Evolutionary conservation across 2,888 invertebrate genomes (phyloP).

Genomic region (Drepanosiphum platanoidis): DNA sequence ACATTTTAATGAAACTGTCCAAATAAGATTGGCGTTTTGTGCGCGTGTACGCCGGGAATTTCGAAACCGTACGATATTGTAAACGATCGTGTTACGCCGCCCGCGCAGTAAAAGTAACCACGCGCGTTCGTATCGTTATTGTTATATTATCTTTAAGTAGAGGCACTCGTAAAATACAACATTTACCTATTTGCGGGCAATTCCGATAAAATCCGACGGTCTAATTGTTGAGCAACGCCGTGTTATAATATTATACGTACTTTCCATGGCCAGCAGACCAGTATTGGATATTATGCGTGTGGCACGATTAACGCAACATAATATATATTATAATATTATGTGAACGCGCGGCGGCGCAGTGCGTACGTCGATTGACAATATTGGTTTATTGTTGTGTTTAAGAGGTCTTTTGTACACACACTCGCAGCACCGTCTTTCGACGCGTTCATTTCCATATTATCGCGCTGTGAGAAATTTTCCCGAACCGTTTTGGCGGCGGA

Average conservation of each 20-base stretch:
- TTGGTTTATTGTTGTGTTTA: constrained; percentile 18
- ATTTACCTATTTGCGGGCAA: background rate
- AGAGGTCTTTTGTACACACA: constrained; percentile 12
- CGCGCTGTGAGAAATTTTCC: background rate
- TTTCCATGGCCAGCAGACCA: background rate
- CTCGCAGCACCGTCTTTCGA: background rate
- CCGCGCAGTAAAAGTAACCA: background rate
- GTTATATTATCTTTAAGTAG: background rate
- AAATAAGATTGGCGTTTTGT: background rate
- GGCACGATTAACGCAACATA: constrained; percentile 27
- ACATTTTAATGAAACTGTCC: background rate
- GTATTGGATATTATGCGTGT: background rate
- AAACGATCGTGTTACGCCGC: background rate
- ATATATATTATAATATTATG: no score
- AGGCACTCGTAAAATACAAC: background rate
- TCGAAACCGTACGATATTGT: background rate
- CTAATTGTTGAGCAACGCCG: background rate
- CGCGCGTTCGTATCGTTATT: background rate
- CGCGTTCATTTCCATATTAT: constrained; percentile 13
- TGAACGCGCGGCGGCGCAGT: no score
- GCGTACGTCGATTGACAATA: background rate
- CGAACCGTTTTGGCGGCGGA: background rate
- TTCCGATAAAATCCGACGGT: background rate
- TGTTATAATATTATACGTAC: no score
- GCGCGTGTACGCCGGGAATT: background rate